These are phyloP conservation scores for Apostichopus leukothele DNA, from an alignment of 53 echinoderm and acorn worm species.

Conservation along the genomic window DNA sequence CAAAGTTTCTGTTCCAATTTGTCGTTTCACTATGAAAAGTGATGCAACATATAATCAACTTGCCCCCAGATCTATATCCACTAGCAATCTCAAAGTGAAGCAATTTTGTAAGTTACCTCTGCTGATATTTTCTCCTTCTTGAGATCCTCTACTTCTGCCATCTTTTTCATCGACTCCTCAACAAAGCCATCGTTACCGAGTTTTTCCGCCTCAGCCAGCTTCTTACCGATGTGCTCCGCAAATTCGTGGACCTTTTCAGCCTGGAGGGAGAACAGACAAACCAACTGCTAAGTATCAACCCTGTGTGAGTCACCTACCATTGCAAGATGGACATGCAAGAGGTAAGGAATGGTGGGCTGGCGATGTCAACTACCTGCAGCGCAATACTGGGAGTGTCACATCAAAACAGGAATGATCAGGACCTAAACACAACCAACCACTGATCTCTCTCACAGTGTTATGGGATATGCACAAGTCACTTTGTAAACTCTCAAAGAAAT, in stretches of 20 bases:
- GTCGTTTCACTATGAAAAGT: too few relatives aligned
- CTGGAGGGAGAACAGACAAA: conserved; percentile 49
- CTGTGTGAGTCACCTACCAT: not conserved
- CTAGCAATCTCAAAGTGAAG: not conserved
- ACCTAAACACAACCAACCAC: not conserved
- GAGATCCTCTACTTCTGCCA: conserved; percentile 92
- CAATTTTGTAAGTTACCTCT: conserved; percentile 63
- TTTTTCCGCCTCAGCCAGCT: conserved; percentile 89
- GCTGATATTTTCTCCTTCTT: conserved; percentile 84
- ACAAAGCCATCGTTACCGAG: conserved; percentile 91
- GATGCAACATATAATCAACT: too few relatives aligned
- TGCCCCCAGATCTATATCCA: not conserved
- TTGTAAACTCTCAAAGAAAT: too few relatives aligned
- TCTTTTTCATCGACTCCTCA: conserved; percentile 94
- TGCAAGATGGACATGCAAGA: not conserved
- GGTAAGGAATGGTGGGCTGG: not conserved
- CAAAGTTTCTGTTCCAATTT: too few relatives aligned
- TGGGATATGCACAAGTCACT: not conserved
- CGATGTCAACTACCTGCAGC: not conserved
- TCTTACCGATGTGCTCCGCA: conserved; percentile 89
- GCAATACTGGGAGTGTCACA: conserved; percentile 1
- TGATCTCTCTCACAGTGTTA: not conserved
- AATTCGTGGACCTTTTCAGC: conserved; percentile 86
- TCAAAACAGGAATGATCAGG: conserved; percentile 24
- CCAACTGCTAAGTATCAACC: not conserved